Base-by-base conservation (phyloP, 2,888 invertebrate genomes). In the Dynastes hyllus region DNA sequence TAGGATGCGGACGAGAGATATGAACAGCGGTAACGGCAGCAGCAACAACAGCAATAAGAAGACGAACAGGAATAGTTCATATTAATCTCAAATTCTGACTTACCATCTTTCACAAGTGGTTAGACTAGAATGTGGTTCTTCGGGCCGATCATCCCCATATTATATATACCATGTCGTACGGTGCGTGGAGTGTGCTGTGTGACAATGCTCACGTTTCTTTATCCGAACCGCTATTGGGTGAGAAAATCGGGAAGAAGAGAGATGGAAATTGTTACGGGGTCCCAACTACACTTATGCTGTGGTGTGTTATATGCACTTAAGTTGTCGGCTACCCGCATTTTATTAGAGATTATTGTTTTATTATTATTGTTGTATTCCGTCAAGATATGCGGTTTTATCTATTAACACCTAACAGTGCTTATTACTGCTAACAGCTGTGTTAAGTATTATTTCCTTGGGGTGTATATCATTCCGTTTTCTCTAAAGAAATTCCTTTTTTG, bases 81-180 rank as follows among this genome's bases (percentile, higher is more conserved):
- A 45, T 45, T 40, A 40, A 70, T 32, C 51, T 70, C 70, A 53
- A 70, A 70, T 71, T 63, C 73, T 61, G 40, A 75, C 73, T 75
- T 75, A 75, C 61, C 61, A 75, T 75, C 73, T 75, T 61, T 45
- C 61, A 61, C 73, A 61, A 75, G 61, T 61, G 61, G 61, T 75
- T 75, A 75, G 73, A 75, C 73, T 61, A 75, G 61, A 75, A 63
- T 75, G 55, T 22, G 73, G 27, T 61, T 75, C 73, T 75, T 75
- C 22, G 8, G 45, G 13, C 27, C 58, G 40, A 61, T 75, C 73
- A 75, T 61, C 73, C 73, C 73, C 61, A 75, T 61, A 58, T 22
- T 55, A 61, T 73, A 58, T 71, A 71, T 61, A 75, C 45, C 55
- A 61, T 75, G 73, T 45, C 40, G 45, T 22, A 58, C 55, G 16